A percentile compares a stretch with the other conserved stretches of the same genome.
Conservation (phyloP, 2,888 invertebrate species). For the Drosophila tripunctata region DNA sequence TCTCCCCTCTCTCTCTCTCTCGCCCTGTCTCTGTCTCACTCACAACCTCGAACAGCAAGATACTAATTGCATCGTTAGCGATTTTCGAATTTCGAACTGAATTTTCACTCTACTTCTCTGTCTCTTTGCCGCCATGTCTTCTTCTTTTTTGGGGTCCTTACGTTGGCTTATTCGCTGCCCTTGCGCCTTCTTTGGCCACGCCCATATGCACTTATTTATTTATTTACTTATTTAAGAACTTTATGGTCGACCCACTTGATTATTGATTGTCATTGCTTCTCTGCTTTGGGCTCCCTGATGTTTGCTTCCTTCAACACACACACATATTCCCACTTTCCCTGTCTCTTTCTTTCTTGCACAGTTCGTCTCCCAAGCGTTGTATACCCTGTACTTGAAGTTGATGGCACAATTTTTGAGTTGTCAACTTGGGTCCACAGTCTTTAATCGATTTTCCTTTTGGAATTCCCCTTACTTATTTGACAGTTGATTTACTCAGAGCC, state of each 20-base stretch:
- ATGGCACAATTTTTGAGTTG: slow-evolving; percentile 2
- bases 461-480: neutral
- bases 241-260: slow-evolving; percentile 40
- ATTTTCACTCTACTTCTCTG: neutral
- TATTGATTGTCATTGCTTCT: slow-evolving; percentile 59
- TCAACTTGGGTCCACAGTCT: slow-evolving; percentile 4
- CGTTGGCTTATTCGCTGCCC: slow-evolving; percentile 13
- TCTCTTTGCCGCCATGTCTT: neutral
- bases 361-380: too few relatives aligned
- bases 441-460: neutral
- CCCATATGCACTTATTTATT: slow-evolving; percentile 44
- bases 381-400: slow-evolving; percentile 3
- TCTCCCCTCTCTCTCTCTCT: neutral
- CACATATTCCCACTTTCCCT: neutral
- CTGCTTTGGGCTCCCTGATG: slow-evolving; percentile 1
- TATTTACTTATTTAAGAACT: slow-evolving; percentile 59
- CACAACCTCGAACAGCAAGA: neutral
- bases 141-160: neutral
- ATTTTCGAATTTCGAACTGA: slow-evolving; percentile 54
- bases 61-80: slow-evolving; percentile 74
- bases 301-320: slow-evolving; percentile 24
- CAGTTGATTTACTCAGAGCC: neutral
- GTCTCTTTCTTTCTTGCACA: neutral
- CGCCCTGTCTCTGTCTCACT: neutral
- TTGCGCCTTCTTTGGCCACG: slow-evolving; percentile 14